Evolutionary conservation across 1,140 invertebrate species (phyloP).

Genomic region (Pseudobourletiella spinata): DNA sequence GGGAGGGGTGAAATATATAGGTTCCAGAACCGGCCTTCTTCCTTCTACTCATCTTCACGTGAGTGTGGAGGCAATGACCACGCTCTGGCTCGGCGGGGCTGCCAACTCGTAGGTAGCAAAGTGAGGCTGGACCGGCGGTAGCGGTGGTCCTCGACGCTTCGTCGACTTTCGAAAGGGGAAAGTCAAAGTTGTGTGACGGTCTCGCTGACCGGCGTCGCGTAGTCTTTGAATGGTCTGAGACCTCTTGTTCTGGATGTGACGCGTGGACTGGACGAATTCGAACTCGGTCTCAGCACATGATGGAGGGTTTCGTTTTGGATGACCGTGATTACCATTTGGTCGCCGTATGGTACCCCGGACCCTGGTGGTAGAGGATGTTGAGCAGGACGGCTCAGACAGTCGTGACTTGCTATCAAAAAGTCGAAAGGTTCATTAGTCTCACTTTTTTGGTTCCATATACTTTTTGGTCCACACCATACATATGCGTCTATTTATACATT

Average conservation of each 20-base stretch:
- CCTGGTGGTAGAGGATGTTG: slow-evolving; percentile 24
- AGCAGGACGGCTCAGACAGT: slow-evolving; percentile 26
- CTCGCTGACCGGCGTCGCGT: neutral
- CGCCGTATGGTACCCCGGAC: slow-evolving; percentile 9
- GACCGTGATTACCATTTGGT: neutral
- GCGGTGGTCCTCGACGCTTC: neutral
- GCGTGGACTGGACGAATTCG: slow-evolving; percentile 22
- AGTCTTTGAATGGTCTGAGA: slow-evolving; percentile 13
- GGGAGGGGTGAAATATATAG: no score
- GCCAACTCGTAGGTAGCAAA: no score
- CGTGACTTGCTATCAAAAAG: slow-evolving; percentile 31
- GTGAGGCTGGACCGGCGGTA: no score
- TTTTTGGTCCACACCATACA: no score
- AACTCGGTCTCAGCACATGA: slow-evolving; percentile 4
- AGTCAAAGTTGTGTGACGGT: neutral
- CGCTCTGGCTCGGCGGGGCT: neutral
- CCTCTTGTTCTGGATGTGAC: slow-evolving; percentile 24
- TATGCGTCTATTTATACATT: no score
- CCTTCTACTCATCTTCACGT: no score
- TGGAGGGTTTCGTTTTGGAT: neutral
- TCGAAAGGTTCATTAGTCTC: no score
- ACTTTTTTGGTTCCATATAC: no score
- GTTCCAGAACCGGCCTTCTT: no score
- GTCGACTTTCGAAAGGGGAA: neutral
- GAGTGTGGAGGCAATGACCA: neutral